Conservation (phyloP, 2,113 vertebrate genomes). For the Solenodon paradoxus region DNA sequence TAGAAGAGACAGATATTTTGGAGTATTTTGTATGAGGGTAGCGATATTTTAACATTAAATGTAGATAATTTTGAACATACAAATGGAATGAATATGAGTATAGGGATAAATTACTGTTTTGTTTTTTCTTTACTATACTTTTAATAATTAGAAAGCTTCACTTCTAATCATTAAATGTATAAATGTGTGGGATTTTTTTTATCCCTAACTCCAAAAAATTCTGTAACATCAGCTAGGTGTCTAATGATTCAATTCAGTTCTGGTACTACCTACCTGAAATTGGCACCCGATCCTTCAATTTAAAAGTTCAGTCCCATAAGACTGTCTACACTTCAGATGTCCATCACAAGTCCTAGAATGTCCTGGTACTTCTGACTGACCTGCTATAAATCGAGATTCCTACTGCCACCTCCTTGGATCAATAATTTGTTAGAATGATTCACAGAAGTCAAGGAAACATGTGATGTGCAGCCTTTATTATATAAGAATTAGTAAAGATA, state of each 20-base stretch:
- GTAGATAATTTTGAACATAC: neutral
- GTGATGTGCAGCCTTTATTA: neutral
- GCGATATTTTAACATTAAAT: neutral
- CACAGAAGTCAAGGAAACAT: too few species aligned
- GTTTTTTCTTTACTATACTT: neutral
- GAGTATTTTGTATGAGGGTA: neutral
- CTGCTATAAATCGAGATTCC: too few species aligned
- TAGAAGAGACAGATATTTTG: neutral
- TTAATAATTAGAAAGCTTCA: neutral
- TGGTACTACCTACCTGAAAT: neutral
- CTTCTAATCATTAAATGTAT: neutral
- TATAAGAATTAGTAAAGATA: neutral
- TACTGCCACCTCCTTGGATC: neutral
- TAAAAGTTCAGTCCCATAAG: neutral
- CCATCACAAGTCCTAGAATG: neutral
- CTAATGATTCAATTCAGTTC: neutral
- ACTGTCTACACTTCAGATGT: neutral
- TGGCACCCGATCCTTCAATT: neutral
- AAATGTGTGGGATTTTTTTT: neutral
- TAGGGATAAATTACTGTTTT: neutral
- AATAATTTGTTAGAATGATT: neutral
- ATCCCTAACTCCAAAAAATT: neutral
- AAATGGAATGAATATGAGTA: neutral
- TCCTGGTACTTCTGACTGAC: neutral
- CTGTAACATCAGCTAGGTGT: neutral